Evolutionary conservation across 2,888 invertebrate species (phyloP).

Genomic region (Cylindroiulus punctatus): DNA sequence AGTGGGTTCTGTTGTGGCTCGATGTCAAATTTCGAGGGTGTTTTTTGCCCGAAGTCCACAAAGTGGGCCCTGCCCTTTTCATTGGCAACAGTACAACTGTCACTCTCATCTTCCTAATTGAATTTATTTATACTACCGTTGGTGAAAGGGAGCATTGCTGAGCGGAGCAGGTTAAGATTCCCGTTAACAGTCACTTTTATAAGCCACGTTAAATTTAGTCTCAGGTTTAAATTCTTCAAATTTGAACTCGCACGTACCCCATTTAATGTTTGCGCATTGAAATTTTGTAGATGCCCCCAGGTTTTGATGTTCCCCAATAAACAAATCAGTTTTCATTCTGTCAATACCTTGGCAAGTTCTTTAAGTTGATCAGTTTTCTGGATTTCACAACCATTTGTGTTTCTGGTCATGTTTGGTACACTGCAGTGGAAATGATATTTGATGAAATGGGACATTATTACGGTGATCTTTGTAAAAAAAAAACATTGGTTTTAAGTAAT

Average conservation of each 20-base stretch:
- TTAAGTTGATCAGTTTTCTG: background rate
- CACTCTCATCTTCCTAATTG: slow-evolving; percentile 48
- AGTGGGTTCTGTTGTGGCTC: slow-evolving; percentile 53
- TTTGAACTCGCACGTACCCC: slow-evolving; percentile 9
- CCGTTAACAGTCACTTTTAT: slow-evolving; percentile 48
- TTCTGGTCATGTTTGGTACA: slow-evolving; percentile 46
- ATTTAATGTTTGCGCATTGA: slow-evolving; percentile 5
- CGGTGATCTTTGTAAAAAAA: slow-evolving; percentile 22
- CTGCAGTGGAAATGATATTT: slow-evolving; percentile 31
- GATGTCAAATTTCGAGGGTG: slow-evolving; percentile 45
- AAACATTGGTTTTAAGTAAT: slow-evolving; percentile 27
- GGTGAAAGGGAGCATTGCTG: slow-evolving; percentile 35
- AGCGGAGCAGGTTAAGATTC: background rate
- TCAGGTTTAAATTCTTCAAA: slow-evolving; percentile 47
- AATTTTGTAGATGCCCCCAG: slow-evolving; percentile 48
- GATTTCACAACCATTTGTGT: slow-evolving; percentile 29
- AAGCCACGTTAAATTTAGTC: slow-evolving; percentile 33
- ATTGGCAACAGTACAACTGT: slow-evolving; percentile 50
- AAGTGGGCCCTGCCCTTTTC: slow-evolving; percentile 49
- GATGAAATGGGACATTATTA: slow-evolving; percentile 47
- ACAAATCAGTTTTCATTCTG: slow-evolving; percentile 23
- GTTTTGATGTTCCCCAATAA: slow-evolving; percentile 46
- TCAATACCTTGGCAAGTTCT: slow-evolving; percentile 12
- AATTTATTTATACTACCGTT: slow-evolving; percentile 45
- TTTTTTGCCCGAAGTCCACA: background rate